phyloP scores from a whole-genome alignment of 2,797 vertebrate genomes.

The Eutrigla gurnardus region DNA sequence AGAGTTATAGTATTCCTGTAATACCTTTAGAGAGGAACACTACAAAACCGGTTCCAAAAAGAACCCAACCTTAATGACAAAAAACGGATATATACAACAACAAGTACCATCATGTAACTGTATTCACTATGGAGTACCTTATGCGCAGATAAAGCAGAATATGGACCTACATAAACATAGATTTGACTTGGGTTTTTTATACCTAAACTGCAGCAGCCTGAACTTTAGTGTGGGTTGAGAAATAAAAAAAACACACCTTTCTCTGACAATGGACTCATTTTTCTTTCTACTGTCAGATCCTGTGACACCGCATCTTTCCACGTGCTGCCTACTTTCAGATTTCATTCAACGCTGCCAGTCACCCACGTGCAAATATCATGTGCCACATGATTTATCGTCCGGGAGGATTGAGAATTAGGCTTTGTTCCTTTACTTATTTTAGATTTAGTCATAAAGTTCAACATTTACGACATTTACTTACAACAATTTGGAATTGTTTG shows the following conservation, averaged over 20 bases:
- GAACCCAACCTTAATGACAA: not conserved
- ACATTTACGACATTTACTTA: not conserved
- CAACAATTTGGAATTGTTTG: not conserved
- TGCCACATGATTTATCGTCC: not conserved
- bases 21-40: not conserved
- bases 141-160: not conserved
- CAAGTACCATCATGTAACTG: not conserved
- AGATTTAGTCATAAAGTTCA: not conserved
- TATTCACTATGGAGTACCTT: not conserved
- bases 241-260: not conserved
- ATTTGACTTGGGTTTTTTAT: not conserved
- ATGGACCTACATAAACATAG: not conserved
- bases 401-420: no score
- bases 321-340: slow-evolving; percentile 11
- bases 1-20: not conserved
- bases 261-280: not conserved
- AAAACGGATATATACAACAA: not conserved
- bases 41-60: not conserved
- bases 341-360: slow-evolving; percentile 4
- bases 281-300: not conserved
- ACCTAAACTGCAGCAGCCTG: not conserved
- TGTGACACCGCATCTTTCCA: slow-evolving; percentile 12
- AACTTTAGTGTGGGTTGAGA: not conserved
- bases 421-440: not conserved
- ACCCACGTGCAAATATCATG: slow-evolving; percentile 17